Percentiles rank a stretch among this genome's conserved stretches.
These are phyloP conservation scores for Anoplolepis gracilipes DNA, from an alignment of 1,140 invertebrate genomes.

Conservation along the genomic window DNA sequence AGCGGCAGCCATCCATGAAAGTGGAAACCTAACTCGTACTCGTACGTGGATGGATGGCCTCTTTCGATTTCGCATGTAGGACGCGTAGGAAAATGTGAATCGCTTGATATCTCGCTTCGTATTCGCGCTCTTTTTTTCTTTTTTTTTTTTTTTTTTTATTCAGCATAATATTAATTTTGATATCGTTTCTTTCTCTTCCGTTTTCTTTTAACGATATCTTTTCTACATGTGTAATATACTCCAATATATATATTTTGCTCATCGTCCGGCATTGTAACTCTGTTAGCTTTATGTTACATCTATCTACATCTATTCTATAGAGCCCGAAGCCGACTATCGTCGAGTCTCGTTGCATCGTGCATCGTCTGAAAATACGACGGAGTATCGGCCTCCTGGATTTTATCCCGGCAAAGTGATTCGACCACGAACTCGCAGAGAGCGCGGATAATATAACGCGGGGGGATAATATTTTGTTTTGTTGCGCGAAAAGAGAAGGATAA, in stretches of 20 bases:
- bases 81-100: constrained; percentile 32
- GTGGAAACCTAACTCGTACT: constrained; percentile 43
- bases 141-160: too few species aligned
- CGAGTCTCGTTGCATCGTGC: constrained; percentile 46
- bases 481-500: constrained; percentile 71
- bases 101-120: constrained; percentile 20
- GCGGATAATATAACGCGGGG: constrained; percentile 67
- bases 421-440: constrained; percentile 49
- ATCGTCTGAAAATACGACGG: constrained; percentile 59
- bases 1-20: constrained; percentile 50
- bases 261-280: constrained; percentile 6
- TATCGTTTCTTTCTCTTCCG: background rate
- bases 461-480: constrained; percentile 72
- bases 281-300: background rate
- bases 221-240: background rate
- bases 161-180: constrained; percentile 1
- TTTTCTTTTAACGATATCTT: background rate
- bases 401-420: constrained; percentile 69
- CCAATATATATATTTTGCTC: background rate
- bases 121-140: constrained; percentile 11
- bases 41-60: constrained; percentile 37
- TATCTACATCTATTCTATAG: constrained; percentile 20
- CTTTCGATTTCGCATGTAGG: constrained; percentile 49
- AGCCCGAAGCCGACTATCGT: constrained; percentile 20
- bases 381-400: constrained; percentile 57